Base-by-base conservation (phyloP, 2,888 invertebrate species). In the Thumatha senex region DNA sequence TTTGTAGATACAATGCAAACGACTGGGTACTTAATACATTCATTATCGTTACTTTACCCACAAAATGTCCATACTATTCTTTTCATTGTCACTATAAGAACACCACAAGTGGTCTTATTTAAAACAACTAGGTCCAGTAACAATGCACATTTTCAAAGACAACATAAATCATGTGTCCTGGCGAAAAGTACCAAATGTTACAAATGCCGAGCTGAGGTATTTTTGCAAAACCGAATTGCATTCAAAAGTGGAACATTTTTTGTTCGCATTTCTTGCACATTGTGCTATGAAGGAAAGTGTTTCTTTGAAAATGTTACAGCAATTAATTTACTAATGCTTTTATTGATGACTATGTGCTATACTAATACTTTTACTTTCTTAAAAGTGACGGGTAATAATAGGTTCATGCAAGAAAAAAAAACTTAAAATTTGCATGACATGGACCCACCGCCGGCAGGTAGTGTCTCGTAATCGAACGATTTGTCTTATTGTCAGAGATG, bases 401-500 rank as follows among this genome's bases (percentile, higher is more conserved):
- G 76, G 76, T 77, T 71, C 70, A 58, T 24, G 3, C 18, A 71
- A 68, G 39, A 46, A 58, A 74, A 76, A 78, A 76, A 74, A 40
- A 74, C 79, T 68, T 58, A 61, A 71, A 74, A 85, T 88, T 87
- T 84, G 86, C 89, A 84, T 85, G 76, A 74, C 65, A 48, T 51
- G 74, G 86, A 84, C 85, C 89, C 76, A 82, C 88, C 86, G 74
- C 78, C 72, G 70, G 82, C 87, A 89, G 90, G 90, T 90, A 90
- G 87, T 82, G 88, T 76, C 74, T 81, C 61, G 83, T 89, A 89
- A 90, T 89, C 89, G 86, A 79, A 70, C 86, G 84, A 90, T 91
- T 90, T 90, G 91, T 91, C 89, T 90, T 86, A 84, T 87, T 88
- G 86, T 88, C 85, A 75, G 84, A 81, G 80, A 82, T 82, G 87